Conservation (phyloP, 2,797 vertebrate genomes). For the Halcyon badia region DNA sequence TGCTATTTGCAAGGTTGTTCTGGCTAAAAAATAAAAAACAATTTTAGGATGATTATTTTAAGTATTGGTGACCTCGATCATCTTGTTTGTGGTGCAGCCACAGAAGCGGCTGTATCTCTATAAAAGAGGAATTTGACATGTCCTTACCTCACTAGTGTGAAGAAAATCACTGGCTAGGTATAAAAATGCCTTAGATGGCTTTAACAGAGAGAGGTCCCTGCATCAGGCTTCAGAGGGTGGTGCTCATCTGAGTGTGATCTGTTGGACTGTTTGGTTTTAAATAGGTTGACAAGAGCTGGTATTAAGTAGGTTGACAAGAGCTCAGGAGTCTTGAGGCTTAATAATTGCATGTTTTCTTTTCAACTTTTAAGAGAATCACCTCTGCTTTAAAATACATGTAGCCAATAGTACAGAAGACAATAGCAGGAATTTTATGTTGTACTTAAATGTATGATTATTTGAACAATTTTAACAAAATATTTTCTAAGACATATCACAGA, state of each 20-base stretch:
- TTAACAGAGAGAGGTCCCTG: neutral
- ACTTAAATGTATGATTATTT: neutral
- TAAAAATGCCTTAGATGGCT: neutral
- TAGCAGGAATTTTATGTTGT: neutral
- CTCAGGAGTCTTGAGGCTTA: neutral
- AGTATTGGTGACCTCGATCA: neutral
- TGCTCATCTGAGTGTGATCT: neutral
- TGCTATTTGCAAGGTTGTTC: neutral
- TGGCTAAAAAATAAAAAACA: neutral
- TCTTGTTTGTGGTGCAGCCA: neutral
- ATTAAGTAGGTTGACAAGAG: neutral
- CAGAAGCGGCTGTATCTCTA: neutral
- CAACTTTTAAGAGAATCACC: neutral
- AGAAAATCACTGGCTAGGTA: neutral
- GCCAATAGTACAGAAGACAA: neutral
- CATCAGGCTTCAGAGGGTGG: accelerated
- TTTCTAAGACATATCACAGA: neutral
- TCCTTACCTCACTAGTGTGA: neutral
- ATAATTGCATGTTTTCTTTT: neutral
- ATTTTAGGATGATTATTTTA: neutral
- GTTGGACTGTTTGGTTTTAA: neutral
- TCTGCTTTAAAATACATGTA: neutral
- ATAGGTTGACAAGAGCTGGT: neutral
- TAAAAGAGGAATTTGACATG: neutral
- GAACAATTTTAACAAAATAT: neutral